These are phyloP conservation scores for Rhodeus uyekii DNA, from an alignment of 2,797 vertebrate genomes.

Conservation along the genomic window DNA sequence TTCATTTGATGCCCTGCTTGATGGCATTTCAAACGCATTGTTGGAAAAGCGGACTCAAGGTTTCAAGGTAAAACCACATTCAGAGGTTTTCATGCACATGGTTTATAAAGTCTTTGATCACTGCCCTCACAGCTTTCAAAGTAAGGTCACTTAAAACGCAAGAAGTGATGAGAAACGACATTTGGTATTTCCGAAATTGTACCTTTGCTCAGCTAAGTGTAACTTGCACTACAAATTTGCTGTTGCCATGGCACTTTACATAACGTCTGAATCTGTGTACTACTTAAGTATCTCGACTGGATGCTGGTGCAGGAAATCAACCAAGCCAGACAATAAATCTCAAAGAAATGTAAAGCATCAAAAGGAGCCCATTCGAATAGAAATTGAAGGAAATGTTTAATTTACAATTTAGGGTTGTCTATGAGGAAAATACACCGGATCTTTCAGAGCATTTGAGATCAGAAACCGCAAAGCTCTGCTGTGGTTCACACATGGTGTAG, in stretches of 20 bases:
- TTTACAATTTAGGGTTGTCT: neutral
- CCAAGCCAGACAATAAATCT: neutral
- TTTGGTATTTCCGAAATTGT: neutral
- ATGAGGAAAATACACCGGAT: neutral
- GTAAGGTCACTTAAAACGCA: neutral
- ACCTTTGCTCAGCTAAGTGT: slow-evolving; percentile 1
- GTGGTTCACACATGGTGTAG: slow-evolving; percentile 4
- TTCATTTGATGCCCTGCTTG: neutral
- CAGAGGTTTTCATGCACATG: neutral
- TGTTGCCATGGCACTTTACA: slow-evolving; percentile 44
- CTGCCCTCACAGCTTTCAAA: neutral
- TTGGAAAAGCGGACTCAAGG: neutral
- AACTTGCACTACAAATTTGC: slow-evolving; percentile 18
- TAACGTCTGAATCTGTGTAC: slow-evolving; percentile 26
- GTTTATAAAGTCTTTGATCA: neutral
- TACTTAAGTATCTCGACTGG: slow-evolving; percentile 11
- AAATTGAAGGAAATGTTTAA: neutral
- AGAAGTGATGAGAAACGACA: neutral
- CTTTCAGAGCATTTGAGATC: slow-evolving; percentile 7
- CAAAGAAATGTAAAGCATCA: neutral
- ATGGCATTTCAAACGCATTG: neutral
- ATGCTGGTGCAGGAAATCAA: neutral
- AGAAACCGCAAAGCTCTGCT: neutral
- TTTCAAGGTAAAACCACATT: neutral
- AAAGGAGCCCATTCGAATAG: neutral